phyloP scores from a whole-genome alignment of 1,140 invertebrate genomes.

The Apolygus lucorum region DNA sequence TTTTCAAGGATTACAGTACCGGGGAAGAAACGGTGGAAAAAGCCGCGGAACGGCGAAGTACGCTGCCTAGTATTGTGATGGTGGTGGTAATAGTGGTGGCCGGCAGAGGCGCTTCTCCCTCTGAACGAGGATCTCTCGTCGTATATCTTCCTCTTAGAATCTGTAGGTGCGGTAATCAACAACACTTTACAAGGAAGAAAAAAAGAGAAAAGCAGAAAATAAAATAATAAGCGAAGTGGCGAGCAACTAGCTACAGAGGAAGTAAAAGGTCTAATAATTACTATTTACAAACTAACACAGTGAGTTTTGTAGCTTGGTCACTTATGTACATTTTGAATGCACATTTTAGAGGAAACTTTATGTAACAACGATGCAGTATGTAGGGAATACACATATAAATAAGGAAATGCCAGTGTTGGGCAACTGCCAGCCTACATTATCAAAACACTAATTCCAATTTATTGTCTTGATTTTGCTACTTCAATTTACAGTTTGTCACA shows the following conservation, averaged over 20 bases:
- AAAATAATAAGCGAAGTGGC: background rate
- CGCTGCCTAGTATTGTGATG: conserved; percentile 40
- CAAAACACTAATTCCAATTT: too few species aligned
- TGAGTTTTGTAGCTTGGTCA: too few species aligned
- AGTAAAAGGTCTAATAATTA: too few species aligned
- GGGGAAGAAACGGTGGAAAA: conserved; percentile 76
- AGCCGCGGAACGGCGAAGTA: conserved; percentile 52
- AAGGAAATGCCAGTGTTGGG: too few species aligned
- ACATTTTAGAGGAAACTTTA: too few species aligned
- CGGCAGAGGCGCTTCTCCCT: conserved; percentile 20
- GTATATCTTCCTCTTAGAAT: conserved; percentile 48
- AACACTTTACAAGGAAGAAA: conserved; percentile 3
- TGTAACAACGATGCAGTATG: too few species aligned
- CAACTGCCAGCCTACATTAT: too few species aligned
- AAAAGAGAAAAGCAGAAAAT: conserved; percentile 7
- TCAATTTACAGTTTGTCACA: too few species aligned
- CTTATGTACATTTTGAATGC: too few species aligned
- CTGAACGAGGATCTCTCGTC: conserved; percentile 40
- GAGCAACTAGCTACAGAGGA: background rate
- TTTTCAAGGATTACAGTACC: conserved; percentile 52
- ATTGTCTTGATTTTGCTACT: too few species aligned
- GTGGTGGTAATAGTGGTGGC: conserved; percentile 41
- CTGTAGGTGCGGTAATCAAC: conserved; percentile 35
- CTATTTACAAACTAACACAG: too few species aligned
- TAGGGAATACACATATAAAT: too few species aligned